phyloP scores from a whole-genome alignment of 2,113 vertebrate genomes.

The Sphaerodactylus townsendi region DNA sequence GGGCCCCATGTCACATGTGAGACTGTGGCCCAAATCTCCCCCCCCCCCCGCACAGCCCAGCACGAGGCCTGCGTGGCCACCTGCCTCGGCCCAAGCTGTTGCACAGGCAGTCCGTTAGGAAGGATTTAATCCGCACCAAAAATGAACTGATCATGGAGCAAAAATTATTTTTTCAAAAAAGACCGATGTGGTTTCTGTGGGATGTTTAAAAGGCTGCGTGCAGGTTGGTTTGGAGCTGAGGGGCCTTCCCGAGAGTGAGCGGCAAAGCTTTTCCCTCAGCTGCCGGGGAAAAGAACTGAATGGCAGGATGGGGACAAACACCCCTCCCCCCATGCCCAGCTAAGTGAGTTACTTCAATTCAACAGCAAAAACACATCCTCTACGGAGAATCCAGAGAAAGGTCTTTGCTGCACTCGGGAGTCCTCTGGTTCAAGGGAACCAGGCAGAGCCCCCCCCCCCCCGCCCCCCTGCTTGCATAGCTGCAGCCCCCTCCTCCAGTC shows the following conservation, averaged over 20 bases:
- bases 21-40: too few relatives aligned
- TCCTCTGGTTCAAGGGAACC: neutral
- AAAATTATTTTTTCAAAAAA: too few relatives aligned
- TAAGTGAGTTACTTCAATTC: neutral
- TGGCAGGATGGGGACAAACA: neutral
- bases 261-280: neutral
- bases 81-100: neutral
- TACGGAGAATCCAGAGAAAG: neutral
- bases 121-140: neutral
- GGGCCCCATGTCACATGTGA: too few relatives aligned
- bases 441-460: slow-evolving; percentile 7
- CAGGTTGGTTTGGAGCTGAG: too few relatives aligned
- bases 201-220: too few relatives aligned
- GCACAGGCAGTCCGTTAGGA: neutral
- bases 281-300: neutral
- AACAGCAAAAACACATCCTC: rapidly evolving
- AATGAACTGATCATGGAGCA: too few relatives aligned
- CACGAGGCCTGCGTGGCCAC: too few relatives aligned
- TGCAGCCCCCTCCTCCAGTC: neutral
- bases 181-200: neutral
- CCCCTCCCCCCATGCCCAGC: neutral
- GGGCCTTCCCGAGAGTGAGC: too few relatives aligned
- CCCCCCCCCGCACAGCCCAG: too few relatives aligned
- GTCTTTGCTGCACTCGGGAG: neutral
- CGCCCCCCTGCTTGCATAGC: slow-evolving; percentile 48